Conservation (phyloP, 2,888 invertebrate species). For the Watsonalla cultraria region DNA sequence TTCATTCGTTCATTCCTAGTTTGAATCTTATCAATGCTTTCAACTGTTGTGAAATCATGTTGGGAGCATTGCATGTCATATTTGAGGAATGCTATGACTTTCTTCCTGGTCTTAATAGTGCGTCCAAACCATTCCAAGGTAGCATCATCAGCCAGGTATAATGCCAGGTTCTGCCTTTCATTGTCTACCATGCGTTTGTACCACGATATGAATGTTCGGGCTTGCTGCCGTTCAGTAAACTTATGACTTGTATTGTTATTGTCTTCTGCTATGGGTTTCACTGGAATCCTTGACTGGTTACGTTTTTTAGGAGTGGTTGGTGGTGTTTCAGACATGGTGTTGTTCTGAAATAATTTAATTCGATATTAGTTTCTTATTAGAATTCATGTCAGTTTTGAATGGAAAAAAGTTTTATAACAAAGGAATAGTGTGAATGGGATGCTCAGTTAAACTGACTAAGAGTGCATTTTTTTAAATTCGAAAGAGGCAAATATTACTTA, state of each 20-base stretch:
- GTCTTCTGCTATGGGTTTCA: slow-evolving; percentile 32
- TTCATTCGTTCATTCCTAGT: slow-evolving; percentile 38
- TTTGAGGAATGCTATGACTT: slow-evolving; percentile 77
- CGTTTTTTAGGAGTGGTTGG: slow-evolving; percentile 36
- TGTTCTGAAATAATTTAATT: slow-evolving; percentile 24
- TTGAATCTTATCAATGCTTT: slow-evolving; percentile 57
- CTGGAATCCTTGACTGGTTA: slow-evolving; percentile 22
- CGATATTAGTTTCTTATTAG: background rate
- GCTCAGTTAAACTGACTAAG: no score
- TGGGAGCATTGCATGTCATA: slow-evolving; percentile 72
- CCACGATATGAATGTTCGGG: slow-evolving; percentile 64
- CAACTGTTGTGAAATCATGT: slow-evolving; percentile 70
- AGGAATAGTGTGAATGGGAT: no score
- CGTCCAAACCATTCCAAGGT: slow-evolving; percentile 82
- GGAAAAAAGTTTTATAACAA: no score
- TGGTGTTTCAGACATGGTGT: slow-evolving; percentile 44
- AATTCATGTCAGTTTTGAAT: background rate
- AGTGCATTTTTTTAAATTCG: no score
- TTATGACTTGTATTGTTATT: slow-evolving; percentile 42
- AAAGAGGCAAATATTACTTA: no score
- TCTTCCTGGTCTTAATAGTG: slow-evolving; percentile 78
- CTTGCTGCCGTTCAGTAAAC: slow-evolving; percentile 44
- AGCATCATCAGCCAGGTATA: slow-evolving; percentile 73
- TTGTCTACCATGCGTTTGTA: slow-evolving; percentile 72
- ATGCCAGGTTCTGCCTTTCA: slow-evolving; percentile 63